phyloP scores from a whole-genome alignment of 2,888 invertebrate species.

The Ochlodes sylvanus region DNA sequence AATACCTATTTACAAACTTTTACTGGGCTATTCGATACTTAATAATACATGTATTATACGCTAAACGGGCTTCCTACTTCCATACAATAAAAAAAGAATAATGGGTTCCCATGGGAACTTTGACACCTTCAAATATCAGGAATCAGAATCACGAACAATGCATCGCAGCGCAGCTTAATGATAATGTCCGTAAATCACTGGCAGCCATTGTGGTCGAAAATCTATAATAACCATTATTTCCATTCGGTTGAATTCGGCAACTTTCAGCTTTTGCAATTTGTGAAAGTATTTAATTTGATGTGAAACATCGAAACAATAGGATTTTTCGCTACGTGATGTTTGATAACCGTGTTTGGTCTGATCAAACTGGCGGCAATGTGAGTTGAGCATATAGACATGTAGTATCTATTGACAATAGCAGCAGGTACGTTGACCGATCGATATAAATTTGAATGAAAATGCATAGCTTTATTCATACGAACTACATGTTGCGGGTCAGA shows the following conservation, averaged over 20 bases:
- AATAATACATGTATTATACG: background rate
- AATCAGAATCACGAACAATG: conserved; percentile 17
- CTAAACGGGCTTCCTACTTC: background rate
- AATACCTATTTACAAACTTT: background rate
- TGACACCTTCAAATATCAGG: conserved; percentile 5
- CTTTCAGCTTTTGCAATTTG: conserved; percentile 29
- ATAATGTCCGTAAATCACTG: conserved; percentile 32
- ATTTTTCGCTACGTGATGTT: background rate
- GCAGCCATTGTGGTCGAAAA: conserved; percentile 26
- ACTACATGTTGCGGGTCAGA: too few species aligned
- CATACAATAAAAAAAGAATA: background rate
- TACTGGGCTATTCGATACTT: too few species aligned
- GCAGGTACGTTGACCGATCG: too few species aligned
- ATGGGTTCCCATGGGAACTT: background rate
- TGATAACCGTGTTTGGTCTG: too few species aligned
- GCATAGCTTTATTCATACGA: too few species aligned
- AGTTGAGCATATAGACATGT: too few species aligned
- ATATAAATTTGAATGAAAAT: too few species aligned
- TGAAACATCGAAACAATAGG: background rate
- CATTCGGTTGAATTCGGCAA: conserved; percentile 20
- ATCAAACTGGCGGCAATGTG: too few species aligned
- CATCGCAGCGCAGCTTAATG: conserved; percentile 21
- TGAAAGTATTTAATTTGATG: conserved; percentile 8
- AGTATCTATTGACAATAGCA: too few species aligned
- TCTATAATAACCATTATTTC: conserved; percentile 31